These are phyloP conservation scores for Drepana arcuata DNA, from an alignment of 1,140 invertebrate species.

Conservation along the genomic window DNA sequence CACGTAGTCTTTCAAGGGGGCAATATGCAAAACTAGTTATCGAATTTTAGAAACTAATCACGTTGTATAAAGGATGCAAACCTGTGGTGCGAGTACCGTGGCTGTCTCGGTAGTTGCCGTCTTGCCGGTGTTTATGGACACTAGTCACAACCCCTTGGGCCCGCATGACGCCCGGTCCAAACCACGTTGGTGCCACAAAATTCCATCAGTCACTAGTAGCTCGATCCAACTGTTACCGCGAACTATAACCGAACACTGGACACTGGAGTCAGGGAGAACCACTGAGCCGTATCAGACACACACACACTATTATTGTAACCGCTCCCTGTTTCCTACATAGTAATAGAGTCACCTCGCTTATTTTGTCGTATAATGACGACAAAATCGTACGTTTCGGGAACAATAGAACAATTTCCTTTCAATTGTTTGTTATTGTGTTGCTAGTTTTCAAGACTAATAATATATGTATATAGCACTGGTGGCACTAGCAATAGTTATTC, in stretches of 20 bases:
- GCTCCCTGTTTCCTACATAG: slow-evolving; percentile 32
- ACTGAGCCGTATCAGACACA: slow-evolving; percentile 49
- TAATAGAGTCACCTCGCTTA: slow-evolving; percentile 34
- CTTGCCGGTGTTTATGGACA: slow-evolving; percentile 37
- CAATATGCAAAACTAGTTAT: too few species aligned
- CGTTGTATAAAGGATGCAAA: slow-evolving; percentile 14
- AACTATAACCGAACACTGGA: slow-evolving; percentile 37
- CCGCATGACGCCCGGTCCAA: slow-evolving; percentile 46
- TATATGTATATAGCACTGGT: slow-evolving; percentile 17
- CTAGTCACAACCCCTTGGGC: slow-evolving; percentile 45
- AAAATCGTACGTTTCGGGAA: slow-evolving; percentile 54
- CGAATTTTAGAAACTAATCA: too few species aligned
- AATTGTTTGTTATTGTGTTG: background rate
- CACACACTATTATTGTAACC: slow-evolving; percentile 49
- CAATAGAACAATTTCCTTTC: slow-evolving; percentile 24
- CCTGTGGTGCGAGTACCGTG: slow-evolving; percentile 50
- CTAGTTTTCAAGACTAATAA: too few species aligned
- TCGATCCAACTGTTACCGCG: slow-evolving; percentile 22
- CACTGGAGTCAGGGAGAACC: slow-evolving; percentile 34
- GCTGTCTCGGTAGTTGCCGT: slow-evolving; percentile 48
- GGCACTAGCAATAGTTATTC: slow-evolving; percentile 10
- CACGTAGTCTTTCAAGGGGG: too few species aligned
- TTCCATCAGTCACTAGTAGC: slow-evolving; percentile 53
- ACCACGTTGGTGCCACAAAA: slow-evolving; percentile 30
- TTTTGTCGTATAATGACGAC: slow-evolving; percentile 31